These are phyloP conservation scores for Zaprionus lachaisei DNA, from an alignment of 1,140 invertebrate genomes.

Conservation along the genomic window DNA sequence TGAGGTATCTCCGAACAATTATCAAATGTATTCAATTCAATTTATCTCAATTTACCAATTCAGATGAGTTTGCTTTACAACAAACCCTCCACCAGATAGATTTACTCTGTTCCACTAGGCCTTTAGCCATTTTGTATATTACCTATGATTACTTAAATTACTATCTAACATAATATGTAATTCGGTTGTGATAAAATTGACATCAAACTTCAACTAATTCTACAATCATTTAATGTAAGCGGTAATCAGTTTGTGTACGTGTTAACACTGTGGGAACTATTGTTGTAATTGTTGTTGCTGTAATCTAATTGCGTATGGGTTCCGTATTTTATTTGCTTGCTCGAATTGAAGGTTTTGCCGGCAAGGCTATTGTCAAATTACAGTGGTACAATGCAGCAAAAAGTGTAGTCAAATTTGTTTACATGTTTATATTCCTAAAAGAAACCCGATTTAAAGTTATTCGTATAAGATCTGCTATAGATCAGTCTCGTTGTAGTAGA, in stretches of 20 bases:
- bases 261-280: slow-evolving; percentile 33
- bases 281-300: slow-evolving; percentile 13
- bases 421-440: not conserved
- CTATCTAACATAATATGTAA: slow-evolving; percentile 4
- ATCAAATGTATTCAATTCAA: not conserved
- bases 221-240: slow-evolving; percentile 1
- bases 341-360: slow-evolving; percentile 20
- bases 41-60: too few relatives aligned
- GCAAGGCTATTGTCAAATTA: slow-evolving; percentile 23
- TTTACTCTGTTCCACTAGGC: too few relatives aligned
- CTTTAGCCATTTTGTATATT: too few relatives aligned
- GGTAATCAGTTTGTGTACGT: slow-evolving; percentile 10
- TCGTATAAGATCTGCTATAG: too few relatives aligned
- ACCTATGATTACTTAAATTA: not conserved
- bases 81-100: too few relatives aligned
- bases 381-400: not conserved
- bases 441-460: too few relatives aligned
- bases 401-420: not conserved
- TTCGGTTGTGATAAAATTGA: not conserved
- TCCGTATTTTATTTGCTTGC: slow-evolving; percentile 19
- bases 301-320: slow-evolving; percentile 33
- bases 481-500: too few relatives aligned
- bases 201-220: not conserved
- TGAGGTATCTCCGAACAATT: too few relatives aligned
- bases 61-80: too few relatives aligned